phyloP scores from a whole-genome alignment of 2,797 vertebrate genomes.

The Pseudochirops corinnae region DNA sequence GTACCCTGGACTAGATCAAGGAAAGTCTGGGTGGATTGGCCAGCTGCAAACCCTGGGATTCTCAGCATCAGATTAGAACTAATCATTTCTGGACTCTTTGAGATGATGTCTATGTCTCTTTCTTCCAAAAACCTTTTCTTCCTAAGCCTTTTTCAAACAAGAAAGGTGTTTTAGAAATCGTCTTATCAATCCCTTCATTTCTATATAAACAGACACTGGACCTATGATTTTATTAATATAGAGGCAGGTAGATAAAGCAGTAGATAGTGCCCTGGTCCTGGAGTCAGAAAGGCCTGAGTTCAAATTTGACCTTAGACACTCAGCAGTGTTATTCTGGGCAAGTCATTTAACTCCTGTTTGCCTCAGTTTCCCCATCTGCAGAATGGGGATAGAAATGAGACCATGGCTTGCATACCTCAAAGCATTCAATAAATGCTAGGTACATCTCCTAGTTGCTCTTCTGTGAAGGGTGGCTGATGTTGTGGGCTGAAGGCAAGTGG shows the following conservation, averaged over 20 bases:
- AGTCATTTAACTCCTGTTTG: not conserved
- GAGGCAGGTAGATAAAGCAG: not conserved
- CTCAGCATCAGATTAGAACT: conserved; percentile 23
- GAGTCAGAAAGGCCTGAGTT: not conserved
- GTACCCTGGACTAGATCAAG: rapidly evolving
- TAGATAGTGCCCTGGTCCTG: not conserved
- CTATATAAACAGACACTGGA: not conserved
- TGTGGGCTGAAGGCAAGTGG: not conserved
- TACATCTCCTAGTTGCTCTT: not conserved
- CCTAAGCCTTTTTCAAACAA: not conserved
- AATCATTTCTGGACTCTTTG: not conserved
- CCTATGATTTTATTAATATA: not conserved
- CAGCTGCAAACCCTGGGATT: not conserved
- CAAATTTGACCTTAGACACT: not conserved
- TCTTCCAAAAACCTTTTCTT: not conserved
- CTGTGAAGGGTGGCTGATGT: not conserved
- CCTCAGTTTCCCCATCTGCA: not conserved
- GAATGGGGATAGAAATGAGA: not conserved
- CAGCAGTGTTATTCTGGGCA: not conserved
- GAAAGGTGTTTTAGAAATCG: not conserved
- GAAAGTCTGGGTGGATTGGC: not conserved
- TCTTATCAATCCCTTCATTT: not conserved
- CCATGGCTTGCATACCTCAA: not conserved
- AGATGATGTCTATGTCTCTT: not conserved
- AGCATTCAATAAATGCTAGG: not conserved